These are phyloP conservation scores for Xestia xanthographa DNA, from an alignment of 2,888 invertebrate genomes.

Conservation along the genomic window DNA sequence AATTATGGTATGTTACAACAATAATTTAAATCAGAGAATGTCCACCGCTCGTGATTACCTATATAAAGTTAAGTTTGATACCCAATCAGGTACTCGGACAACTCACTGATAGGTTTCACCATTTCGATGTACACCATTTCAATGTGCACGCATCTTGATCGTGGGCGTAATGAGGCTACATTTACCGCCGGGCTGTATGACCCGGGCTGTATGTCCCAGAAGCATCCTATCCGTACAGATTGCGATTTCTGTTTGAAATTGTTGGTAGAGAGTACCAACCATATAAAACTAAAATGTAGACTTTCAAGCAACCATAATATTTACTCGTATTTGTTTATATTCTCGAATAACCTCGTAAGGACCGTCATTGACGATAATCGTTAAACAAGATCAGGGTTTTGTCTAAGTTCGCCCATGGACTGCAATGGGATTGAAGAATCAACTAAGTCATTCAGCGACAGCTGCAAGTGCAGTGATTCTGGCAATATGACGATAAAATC, in stretches of 20 bases:
- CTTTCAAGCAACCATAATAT: too few species aligned
- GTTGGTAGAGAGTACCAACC: too few species aligned
- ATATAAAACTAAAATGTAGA: background rate
- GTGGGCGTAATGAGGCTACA: background rate
- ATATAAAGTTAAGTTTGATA: background rate
- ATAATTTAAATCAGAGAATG: background rate
- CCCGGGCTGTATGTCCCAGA: too few species aligned
- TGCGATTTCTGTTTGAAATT: background rate
- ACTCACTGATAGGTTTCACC: background rate
- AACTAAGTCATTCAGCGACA: too few species aligned
- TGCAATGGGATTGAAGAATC: too few species aligned
- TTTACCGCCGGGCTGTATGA: background rate
- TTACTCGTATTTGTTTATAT: background rate
- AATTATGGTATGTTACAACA: background rate
- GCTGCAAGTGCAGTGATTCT: too few species aligned
- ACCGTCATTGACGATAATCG: background rate
- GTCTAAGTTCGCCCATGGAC: too few species aligned
- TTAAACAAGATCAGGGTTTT: too few species aligned
- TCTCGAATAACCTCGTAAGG: background rate
- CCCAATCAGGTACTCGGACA: background rate
- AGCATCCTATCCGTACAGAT: too few species aligned
- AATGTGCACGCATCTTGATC: background rate
- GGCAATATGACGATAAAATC: too few species aligned
- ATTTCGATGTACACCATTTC: background rate
- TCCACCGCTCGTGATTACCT: background rate